Conservation (phyloP, 2,888 invertebrate species). For the Sipha maydis region DNA sequence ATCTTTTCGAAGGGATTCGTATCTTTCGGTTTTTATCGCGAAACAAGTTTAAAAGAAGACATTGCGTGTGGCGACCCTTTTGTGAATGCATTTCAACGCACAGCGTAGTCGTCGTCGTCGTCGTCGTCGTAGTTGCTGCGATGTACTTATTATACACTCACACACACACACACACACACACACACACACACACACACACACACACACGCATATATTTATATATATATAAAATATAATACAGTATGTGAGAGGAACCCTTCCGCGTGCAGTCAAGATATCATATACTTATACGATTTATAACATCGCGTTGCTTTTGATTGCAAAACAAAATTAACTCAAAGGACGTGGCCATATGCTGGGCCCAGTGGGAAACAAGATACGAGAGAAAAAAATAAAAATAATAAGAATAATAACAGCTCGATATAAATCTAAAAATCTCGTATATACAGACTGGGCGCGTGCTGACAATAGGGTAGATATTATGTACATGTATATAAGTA, state of each 20-base stretch:
- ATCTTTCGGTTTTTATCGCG: conserved; percentile 39
- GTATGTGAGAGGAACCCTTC: background rate
- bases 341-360: conserved; percentile 3
- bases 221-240: background rate
- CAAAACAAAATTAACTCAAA: conserved; percentile 47
- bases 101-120: background rate
- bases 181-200: no score
- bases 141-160: background rate
- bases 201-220: no score
- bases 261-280: background rate
- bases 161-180: no score
- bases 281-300: conserved; percentile 36
- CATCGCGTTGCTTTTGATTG: conserved; percentile 36
- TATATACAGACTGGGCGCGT: background rate
- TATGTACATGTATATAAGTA: background rate
- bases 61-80: background rate
- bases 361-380: background rate
- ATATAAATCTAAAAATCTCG: conserved; percentile 50
- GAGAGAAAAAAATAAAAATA: background rate
- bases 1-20: conserved; percentile 31
- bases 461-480: conserved; percentile 39
- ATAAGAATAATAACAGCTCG: conserved; percentile 32
- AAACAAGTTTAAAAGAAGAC: conserved; percentile 21
- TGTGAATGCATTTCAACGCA: conserved; percentile 14
- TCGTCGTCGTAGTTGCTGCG: background rate